Evolutionary conservation across 2,113 vertebrate species (phyloP), one percentile per base, ranked within the genome.

Genomic region (Serilophus lunatus): DNA sequence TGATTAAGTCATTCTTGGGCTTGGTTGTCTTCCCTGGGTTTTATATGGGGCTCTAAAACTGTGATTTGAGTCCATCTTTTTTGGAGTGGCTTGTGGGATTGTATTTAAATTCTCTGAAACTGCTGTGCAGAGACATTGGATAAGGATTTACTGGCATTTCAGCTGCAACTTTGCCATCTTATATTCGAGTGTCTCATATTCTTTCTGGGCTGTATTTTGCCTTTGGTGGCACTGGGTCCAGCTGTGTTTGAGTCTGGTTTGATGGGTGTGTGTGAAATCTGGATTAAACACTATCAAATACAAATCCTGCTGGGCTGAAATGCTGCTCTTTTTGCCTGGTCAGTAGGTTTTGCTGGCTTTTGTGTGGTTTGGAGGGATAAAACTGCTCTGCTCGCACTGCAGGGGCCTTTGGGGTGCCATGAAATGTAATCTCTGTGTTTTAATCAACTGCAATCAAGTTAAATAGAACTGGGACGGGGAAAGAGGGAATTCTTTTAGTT

Each of bases 341-440:
- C 1, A 2, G 1, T n/a, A 13, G 38, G 25, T 8, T 53, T 57
- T 40, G 19, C 28, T 29, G 83, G n/a, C 5, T 40, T 45, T 71
- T 47, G 14, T 6, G 38, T 49, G 65, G 18, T 51, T 74, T 31
- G 6, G 3, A 85, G 60, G 64, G 29, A 1, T 18, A 12, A 29
- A 2, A 1, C 14, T 40, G 3, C 18, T 15, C 33, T n/a, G n/a
- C 29, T 49, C 9, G 3, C 1, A 0, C 4, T 40, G 29, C 42
- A 47, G 63, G 60, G 22, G 10, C 12, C 20, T 23, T 11, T 71
- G 68, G 11, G n/a, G n/a, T n/a, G n/a, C n/a, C n/a, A n/a, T n/a
- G n/a, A 42, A 64, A 51, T 7, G 35, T 17, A 1, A 29, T 19
- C 15, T 40, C 36, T 40, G 49, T 3, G 1, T 45, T 50, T 20